Evolutionary conservation across 2,888 invertebrate species (phyloP), one percentile per base, ranked within the genome.

Genomic region (Heteromurus nitidus): DNA sequence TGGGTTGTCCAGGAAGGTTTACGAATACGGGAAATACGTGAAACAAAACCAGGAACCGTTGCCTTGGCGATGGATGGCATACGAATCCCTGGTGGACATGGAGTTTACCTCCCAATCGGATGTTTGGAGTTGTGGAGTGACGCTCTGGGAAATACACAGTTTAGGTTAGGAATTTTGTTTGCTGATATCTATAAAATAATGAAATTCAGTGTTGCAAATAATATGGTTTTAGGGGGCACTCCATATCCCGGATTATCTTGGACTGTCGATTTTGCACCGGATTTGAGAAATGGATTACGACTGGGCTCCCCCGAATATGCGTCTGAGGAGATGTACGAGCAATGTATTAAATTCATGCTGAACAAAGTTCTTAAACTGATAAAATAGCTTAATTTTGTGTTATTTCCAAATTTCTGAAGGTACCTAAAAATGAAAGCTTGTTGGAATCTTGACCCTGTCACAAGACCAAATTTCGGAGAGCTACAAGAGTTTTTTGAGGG

Each of bases 1-100:
- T 22, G 65, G 65, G 11, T 44, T 53, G 2, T 26, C 26, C n/a
- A 3, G 50, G 13, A 30, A 36, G 7, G 1, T 55, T 1, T 55
- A 69, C 36, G 31, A 30, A 9, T 55, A 69, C 55, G 11, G 31
- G n/a, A 55, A 26, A 20, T 69, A 69, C 24, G 55, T 55, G 1
- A 69, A 69, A n/a, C 30, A 20, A 3, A 1, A 1, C 1, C 55
- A 69, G 55, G 69, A 55, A 26, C 69, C 69, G 1, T 30, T 69
- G 20, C 53, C 69, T n/a, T 69, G 69, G 69, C 18, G 55, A 1
- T 69, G 69, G 69, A 69, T 69, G 69, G 53, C 69, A 16, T 24
- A 3, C 30, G 69, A 69, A 22, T 20, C 55, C 22, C 13, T 69
- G 31, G 5, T 2, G 7, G 13, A 9, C 11, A 69, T 31, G 55